Conservation (phyloP, 2,113 vertebrate genomes). For the Pollachius pollachius region DNA sequence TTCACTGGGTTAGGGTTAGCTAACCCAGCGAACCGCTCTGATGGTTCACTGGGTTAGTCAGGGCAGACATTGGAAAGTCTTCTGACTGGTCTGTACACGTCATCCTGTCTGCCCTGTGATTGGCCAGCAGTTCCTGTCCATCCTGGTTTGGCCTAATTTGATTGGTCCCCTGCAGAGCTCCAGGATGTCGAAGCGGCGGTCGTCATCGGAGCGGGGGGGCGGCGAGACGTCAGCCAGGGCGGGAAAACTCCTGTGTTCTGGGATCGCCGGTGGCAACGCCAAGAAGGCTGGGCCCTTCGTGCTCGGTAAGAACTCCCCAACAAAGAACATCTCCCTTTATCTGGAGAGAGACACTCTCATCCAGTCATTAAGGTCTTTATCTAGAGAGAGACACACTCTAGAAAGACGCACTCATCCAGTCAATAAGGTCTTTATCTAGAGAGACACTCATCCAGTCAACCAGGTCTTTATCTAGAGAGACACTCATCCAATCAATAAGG, state of each 20-base stretch:
- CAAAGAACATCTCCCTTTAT: not conserved
- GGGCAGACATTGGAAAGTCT: not conserved
- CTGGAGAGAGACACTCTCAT: not conserved
- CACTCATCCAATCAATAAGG: too few relatives aligned
- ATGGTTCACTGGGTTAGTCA: not conserved
- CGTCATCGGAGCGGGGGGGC: slow-evolving; percentile 88
- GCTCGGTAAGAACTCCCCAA: slow-evolving; percentile 77
- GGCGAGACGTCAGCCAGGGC: slow-evolving; percentile 90
- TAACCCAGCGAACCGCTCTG: not conserved
- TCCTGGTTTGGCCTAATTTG: slow-evolving; percentile 30
- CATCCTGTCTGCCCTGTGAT: too few relatives aligned
- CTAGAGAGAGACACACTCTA: not conserved
- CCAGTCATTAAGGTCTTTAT: too few relatives aligned
- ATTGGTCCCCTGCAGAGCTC: slow-evolving; percentile 71
- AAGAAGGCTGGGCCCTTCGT: slow-evolving; percentile 97
- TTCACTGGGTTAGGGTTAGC: not conserved
- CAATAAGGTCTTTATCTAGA: too few relatives aligned
- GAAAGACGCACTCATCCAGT: not conserved
- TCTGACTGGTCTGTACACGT: not conserved
- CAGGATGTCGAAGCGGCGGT: slow-evolving; percentile 95
- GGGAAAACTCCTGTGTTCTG: slow-evolving; percentile 87
- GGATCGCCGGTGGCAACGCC: slow-evolving; percentile 91
- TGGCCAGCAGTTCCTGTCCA: not conserved
- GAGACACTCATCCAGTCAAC: too few relatives aligned
- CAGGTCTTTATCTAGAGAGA: too few relatives aligned